These are phyloP conservation scores for Eurois occulta DNA, from an alignment of 2,888 invertebrate genomes.

Conservation along the genomic window DNA sequence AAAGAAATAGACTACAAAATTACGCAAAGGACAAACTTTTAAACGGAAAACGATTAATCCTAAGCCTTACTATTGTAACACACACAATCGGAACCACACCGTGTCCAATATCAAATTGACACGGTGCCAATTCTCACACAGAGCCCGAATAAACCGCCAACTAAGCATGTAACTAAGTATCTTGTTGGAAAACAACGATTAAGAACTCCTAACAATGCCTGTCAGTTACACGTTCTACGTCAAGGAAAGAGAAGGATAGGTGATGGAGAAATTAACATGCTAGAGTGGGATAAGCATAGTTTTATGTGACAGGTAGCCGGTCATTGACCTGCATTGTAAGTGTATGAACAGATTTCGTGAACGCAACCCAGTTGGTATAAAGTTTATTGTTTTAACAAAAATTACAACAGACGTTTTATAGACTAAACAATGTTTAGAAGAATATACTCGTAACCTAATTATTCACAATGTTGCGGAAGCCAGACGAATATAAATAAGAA, in stretches of 20 bases:
- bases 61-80: constrained; percentile 22
- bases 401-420: constrained; percentile 48
- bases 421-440: constrained; percentile 53
- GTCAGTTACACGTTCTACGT: constrained; percentile 68
- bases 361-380: constrained; percentile 52
- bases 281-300: constrained; percentile 62
- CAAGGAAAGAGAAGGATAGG: constrained; percentile 66
- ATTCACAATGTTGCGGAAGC: constrained; percentile 18
- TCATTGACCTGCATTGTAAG: constrained; percentile 68
- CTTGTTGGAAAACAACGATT: constrained; percentile 73
- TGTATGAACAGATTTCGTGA: constrained; percentile 62
- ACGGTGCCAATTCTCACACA: constrained; percentile 61
- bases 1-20: constrained; percentile 6
- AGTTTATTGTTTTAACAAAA: constrained; percentile 65
- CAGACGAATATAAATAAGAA: constrained; percentile 6
- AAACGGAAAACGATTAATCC: constrained; percentile 30
- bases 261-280: constrained; percentile 43
- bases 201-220: constrained; percentile 71
- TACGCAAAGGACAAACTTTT: constrained; percentile 34
- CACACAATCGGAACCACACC: constrained; percentile 35
- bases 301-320: constrained; percentile 76
- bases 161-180: constrained; percentile 66
- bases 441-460: constrained; percentile 49
- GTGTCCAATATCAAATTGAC: constrained; percentile 53
- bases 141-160: constrained; percentile 57